Conservation (phyloP, 2,113 vertebrate genomes). For the Eulacestoma nigropectus region DNA sequence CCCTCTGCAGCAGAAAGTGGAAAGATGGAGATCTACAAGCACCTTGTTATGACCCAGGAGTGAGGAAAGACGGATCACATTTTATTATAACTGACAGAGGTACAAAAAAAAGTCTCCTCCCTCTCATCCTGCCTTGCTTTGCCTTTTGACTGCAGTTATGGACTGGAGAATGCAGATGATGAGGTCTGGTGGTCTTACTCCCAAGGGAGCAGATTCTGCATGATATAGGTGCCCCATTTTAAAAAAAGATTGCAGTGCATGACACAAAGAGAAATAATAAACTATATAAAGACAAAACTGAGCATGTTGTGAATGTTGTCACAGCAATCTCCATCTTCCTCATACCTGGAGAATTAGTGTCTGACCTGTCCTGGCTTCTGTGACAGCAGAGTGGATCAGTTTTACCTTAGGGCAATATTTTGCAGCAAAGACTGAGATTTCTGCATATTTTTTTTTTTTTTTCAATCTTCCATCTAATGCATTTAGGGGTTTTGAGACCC, state of each 20-base stretch:
- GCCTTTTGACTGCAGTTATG: neutral
- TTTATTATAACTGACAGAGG: neutral
- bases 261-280: neutral
- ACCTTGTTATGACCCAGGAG: neutral
- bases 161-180: fast-evolving
- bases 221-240: neutral
- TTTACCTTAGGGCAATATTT: neutral
- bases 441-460: neutral
- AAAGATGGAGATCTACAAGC: neutral
- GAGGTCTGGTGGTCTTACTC: neutral
- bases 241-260: neutral
- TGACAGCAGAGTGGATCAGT: neutral
- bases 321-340: neutral
- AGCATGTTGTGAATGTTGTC: neutral
- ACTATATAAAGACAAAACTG: neutral
- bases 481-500: neutral
- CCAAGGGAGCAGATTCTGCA: neutral
- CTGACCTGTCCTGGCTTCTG: neutral
- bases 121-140: neutral
- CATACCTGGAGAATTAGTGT: neutral
- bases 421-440: neutral
- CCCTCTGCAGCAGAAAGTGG: neutral
- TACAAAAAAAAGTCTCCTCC: neutral
- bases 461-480: neutral
- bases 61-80: neutral